Percentiles rank a stretch among this genome's conserved stretches.
Conservation (phyloP, 2,797 vertebrate species). For the Semaprochilodus insignis region DNA sequence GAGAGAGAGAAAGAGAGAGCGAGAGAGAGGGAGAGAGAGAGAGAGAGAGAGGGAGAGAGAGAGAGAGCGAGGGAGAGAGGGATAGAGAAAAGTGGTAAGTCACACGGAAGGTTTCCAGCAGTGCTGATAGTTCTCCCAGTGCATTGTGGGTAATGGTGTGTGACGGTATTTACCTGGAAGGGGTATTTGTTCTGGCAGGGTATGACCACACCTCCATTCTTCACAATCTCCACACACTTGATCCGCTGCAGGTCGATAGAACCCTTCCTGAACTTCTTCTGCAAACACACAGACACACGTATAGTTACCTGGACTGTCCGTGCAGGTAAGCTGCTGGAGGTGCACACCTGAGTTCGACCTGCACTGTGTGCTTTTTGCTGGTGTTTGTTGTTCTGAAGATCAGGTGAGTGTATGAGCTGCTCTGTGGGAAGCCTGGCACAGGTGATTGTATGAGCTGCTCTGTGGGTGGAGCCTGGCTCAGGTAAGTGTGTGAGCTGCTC, state of each 20-base stretch:
- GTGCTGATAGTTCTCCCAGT: background rate
- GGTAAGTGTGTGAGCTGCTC: slow-evolving; percentile 18
- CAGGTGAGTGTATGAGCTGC: background rate
- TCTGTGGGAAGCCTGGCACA: background rate
- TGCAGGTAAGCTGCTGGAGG: too few species aligned
- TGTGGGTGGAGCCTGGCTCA: too few species aligned
- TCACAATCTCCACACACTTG: slow-evolving; percentile 92
- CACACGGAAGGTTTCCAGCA: background rate
- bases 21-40: background rate
- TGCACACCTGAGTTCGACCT: too few species aligned
- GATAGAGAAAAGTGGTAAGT: background rate
- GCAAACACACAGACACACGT: slow-evolving; percentile 24
- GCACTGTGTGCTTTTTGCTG: too few species aligned
- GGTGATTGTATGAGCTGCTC: background rate
- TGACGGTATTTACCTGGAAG: slow-evolving; percentile 85
- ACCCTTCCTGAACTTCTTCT: slow-evolving; percentile 91
- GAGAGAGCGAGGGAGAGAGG: background rate
- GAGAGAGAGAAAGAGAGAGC: too few species aligned
- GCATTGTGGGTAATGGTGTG: slow-evolving; percentile 24
- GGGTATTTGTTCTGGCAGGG: slow-evolving; percentile 96
- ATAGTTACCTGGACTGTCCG: background rate
- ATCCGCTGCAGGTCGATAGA: slow-evolving; percentile 88
- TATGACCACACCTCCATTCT: slow-evolving; percentile 80
- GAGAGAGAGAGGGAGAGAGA: slow-evolving; percentile 1
- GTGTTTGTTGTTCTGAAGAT: too few species aligned